phyloP scores from a whole-genome alignment of 2,797 vertebrate species.

The Xiphorhynchus erythropygius region DNA sequence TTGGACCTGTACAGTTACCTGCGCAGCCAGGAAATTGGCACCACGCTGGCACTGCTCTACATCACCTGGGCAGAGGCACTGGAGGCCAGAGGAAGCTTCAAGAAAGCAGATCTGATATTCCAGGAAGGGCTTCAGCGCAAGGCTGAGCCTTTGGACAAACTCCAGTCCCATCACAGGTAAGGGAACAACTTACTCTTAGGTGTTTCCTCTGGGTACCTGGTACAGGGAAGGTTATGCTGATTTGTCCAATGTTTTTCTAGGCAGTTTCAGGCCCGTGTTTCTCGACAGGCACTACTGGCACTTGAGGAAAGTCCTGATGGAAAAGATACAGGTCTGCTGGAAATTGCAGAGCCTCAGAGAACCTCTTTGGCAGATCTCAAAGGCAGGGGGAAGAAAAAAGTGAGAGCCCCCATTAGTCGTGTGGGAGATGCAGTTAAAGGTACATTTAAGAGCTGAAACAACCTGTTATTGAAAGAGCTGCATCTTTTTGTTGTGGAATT shows the following conservation, averaged over 20 bases:
- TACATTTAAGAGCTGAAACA: conserved; percentile 58
- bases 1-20: conserved; percentile 92
- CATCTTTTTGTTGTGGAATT: not conserved
- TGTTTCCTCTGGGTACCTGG: not conserved
- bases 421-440: conserved; percentile 81
- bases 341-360: conserved; percentile 79
- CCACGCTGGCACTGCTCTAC: conserved; percentile 85
- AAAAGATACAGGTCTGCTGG: conserved; percentile 57
- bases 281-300: conserved; percentile 84
- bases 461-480: not conserved
- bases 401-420: conserved; percentile 83
- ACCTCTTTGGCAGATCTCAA: conserved; percentile 85
- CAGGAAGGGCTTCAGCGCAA: conserved; percentile 86
- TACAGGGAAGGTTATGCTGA: not conserved
- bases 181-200: not conserved
- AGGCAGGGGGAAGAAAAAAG: conserved; percentile 88
- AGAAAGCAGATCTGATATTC: conserved; percentile 88
- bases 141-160: conserved; percentile 88
- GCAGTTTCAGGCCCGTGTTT: conserved; percentile 91
- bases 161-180: conserved; percentile 90
- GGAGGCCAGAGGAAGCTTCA: conserved; percentile 86
- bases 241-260: conserved; percentile 66
- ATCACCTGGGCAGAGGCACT: conserved; percentile 94
- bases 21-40: conserved; percentile 87
- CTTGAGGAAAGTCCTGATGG: conserved; percentile 75